A percentile compares a stretch with the other conserved stretches of the same genome.
Conservation (phyloP, 2,797 vertebrate genomes). For the Podarcis lilfordi region DNA sequence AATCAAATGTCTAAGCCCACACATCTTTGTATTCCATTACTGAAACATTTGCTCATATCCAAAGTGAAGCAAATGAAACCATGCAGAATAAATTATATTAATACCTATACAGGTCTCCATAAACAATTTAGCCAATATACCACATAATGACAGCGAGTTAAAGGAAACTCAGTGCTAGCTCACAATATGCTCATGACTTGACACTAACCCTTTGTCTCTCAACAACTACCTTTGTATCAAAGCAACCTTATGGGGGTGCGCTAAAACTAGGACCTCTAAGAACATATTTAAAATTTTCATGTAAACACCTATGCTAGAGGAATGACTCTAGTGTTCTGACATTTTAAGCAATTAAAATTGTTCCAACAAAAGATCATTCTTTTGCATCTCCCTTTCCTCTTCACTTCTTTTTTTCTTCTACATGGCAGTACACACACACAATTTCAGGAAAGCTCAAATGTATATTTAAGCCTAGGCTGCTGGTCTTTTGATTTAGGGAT, state of each 20-base stretch:
- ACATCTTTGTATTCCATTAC: background rate
- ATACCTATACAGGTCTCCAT: background rate
- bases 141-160: background rate
- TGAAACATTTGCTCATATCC: background rate
- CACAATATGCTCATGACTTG: background rate
- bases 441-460: background rate
- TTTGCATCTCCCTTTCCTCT: background rate
- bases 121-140: background rate
- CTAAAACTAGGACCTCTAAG: background rate
- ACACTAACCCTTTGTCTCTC: background rate
- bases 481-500: background rate
- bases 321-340: background rate
- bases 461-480: background rate
- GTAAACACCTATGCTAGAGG: background rate
- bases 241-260: background rate
- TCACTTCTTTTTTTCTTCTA: background rate
- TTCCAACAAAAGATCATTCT: background rate
- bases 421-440: background rate
- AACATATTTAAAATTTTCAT: background rate
- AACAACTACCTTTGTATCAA: background rate
- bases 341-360: background rate
- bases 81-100: background rate
- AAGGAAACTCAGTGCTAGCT: background rate
- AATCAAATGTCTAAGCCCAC: background rate
- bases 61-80: background rate